Base-by-base conservation (phyloP, 2,113 vertebrate species). In the Bambusicola thoracicus region DNA sequence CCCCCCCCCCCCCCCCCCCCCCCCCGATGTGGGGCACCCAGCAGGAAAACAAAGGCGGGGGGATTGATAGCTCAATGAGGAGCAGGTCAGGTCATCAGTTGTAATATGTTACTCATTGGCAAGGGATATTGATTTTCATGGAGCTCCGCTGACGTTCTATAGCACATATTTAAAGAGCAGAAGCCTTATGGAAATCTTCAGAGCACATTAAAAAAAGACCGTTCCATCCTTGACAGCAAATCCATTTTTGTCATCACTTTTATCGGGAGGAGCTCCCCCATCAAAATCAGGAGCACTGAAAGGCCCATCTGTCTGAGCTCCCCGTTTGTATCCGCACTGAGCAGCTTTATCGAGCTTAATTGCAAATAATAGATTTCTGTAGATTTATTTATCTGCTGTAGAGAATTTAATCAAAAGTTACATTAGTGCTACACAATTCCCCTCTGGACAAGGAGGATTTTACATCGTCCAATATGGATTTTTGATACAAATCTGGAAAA, bases 111-210 rank as follows among this genome's bases (percentile, higher is more conserved):
- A 75, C 77, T 87, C 70, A 89, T 91, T 84, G 92, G 84, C 84
- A 86, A 67, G 63, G 49, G 32, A 11, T n/a, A 92, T 85, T 3
- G 40, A 82, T 76, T 74, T 36, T 10, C 43, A 53, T 27, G 67
- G 38, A 62, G 74, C 25, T 22, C 38, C 81, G 89, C 21, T 78
- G 90, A 91, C 72, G 72, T 56, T 24, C 90, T 48, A 43, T 49
- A 87, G 85, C 22, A 27, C 30, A 82, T 92, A 79, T 76, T 93
- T 95, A 87, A 94, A 66, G 92, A 95, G 85, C 72, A 91, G 88
- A 81, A 73, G 67, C 68, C 90, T 68, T 73, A 62, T 69, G 80
- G 84, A 94, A 87, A 80, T 53, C 44, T 92, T 92, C 76, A 56
- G 69, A 94, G 63, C 68, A 32, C 84, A 77, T 63, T 73, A 75